Conservation (phyloP, 2,888 invertebrate species). For the Melikaiella ostensackeni region DNA sequence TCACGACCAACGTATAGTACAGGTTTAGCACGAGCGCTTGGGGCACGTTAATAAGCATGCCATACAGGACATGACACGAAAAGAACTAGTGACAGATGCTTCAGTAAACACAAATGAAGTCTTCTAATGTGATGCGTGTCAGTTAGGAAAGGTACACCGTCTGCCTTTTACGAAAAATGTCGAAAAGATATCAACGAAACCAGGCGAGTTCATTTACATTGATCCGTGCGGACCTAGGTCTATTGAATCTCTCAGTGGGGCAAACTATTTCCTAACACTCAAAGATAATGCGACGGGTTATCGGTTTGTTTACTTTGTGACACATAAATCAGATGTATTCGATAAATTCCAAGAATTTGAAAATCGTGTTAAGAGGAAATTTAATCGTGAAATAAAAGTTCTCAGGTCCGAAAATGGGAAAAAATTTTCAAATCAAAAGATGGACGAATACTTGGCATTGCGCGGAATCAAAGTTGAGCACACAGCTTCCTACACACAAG, state of each 20-base stretch:
- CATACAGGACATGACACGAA: slow-evolving; percentile 32
- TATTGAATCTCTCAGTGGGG: not conserved
- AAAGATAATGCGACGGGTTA: not conserved
- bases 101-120: not conserved
- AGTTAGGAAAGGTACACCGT: too few species aligned
- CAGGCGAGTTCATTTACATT: too few species aligned
- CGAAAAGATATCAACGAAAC: too few species aligned
- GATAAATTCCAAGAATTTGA: slow-evolving; percentile 49
- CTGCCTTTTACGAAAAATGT: too few species aligned
- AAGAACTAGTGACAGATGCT: slow-evolving; percentile 14
- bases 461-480: not conserved
- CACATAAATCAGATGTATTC: slow-evolving; percentile 40
- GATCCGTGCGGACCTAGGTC: not conserved
- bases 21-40: slow-evolving; percentile 50
- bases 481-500: not conserved
- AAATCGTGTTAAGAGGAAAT: slow-evolving; percentile 45
- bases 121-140: not conserved
- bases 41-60: slow-evolving; percentile 45
- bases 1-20: not conserved
- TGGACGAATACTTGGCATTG: not conserved
- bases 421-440: slow-evolving; percentile 42
- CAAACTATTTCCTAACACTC: not conserved
- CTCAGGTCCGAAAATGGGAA: not conserved
- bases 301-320: not conserved
- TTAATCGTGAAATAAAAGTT: slow-evolving; percentile 41